These are phyloP conservation scores for Benitochromis conjunctus DNA, from an alignment of 2,113 vertebrate species.

Conservation along the genomic window DNA sequence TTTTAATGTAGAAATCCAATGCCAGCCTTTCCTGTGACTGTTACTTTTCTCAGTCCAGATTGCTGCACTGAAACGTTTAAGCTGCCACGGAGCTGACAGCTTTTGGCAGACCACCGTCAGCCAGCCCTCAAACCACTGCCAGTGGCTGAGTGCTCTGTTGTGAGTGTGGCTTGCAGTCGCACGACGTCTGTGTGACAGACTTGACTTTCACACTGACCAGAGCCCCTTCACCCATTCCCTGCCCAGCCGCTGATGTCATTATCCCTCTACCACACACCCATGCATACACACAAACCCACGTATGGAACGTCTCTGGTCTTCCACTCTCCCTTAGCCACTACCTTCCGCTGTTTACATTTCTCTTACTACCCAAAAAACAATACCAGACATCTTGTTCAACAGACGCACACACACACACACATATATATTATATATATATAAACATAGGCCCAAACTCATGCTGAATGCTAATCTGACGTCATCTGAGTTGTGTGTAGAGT, in stretches of 20 bases:
- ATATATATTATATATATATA: background rate
- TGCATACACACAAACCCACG: constrained; percentile 33
- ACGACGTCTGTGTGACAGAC: constrained; percentile 67
- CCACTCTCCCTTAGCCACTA: constrained; percentile 60
- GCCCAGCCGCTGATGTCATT: constrained; percentile 69
- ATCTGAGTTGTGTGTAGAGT: constrained; percentile 61
- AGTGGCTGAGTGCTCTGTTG: constrained; percentile 60
- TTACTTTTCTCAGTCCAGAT: constrained; percentile 53
- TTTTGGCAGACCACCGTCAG: constrained; percentile 59
- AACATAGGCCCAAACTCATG: constrained; percentile 41
- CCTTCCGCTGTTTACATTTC: constrained; percentile 74
- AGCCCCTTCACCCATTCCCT: constrained; percentile 52
- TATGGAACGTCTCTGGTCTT: constrained; percentile 46
- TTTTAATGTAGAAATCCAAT: constrained; percentile 48
- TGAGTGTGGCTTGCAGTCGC: constrained; percentile 49
- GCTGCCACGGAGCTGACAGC: constrained; percentile 57
- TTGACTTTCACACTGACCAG: constrained; percentile 70
- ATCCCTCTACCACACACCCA: constrained; percentile 31
- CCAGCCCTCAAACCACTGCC: constrained; percentile 38
- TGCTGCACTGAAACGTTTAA: constrained; percentile 51
- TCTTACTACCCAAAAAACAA: constrained; percentile 66
- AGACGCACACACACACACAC: background rate
- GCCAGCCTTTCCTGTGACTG: constrained; percentile 39
- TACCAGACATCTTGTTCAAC: constrained; percentile 64
- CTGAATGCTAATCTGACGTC: constrained; percentile 78